phyloP scores from a whole-genome alignment of 2,888 invertebrate species.

The Machimus atricapillus region DNA sequence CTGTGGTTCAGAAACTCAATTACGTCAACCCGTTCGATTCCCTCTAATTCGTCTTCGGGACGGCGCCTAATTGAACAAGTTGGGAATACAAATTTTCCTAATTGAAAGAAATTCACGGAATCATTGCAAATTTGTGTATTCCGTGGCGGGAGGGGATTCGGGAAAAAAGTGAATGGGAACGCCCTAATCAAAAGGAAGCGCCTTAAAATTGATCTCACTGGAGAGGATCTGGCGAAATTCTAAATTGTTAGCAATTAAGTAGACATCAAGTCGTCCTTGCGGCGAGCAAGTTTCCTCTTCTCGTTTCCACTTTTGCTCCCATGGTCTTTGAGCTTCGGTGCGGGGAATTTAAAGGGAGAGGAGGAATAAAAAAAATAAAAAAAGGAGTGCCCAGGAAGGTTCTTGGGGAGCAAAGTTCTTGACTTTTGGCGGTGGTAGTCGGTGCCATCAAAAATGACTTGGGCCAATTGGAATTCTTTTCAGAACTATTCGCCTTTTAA shows the following conservation, averaged over 20 bases:
- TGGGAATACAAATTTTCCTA: constrained; percentile 22
- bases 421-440: background rate
- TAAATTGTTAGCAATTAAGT: constrained; percentile 29
- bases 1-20: constrained; percentile 2
- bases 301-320: background rate
- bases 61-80: constrained; percentile 18
- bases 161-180: background rate
- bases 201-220: background rate
- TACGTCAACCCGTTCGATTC: constrained; percentile 31
- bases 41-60: constrained; percentile 12
- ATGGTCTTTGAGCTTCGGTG: background rate
- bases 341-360: background rate
- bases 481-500: background rate
- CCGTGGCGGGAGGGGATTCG: background rate
- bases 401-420: background rate
- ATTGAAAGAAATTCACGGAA: constrained; percentile 29
- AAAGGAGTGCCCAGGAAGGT: background rate
- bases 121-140: constrained; percentile 19
- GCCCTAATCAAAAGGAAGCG: constrained; percentile 6
- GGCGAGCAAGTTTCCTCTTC: background rate
- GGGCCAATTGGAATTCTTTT: background rate
- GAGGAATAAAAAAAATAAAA: background rate
- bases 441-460: background rate
- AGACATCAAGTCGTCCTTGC: constrained; percentile 12
- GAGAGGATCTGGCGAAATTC: background rate